Conservation (phyloP, 2,113 vertebrate species). For the Panthera leo region DNA sequence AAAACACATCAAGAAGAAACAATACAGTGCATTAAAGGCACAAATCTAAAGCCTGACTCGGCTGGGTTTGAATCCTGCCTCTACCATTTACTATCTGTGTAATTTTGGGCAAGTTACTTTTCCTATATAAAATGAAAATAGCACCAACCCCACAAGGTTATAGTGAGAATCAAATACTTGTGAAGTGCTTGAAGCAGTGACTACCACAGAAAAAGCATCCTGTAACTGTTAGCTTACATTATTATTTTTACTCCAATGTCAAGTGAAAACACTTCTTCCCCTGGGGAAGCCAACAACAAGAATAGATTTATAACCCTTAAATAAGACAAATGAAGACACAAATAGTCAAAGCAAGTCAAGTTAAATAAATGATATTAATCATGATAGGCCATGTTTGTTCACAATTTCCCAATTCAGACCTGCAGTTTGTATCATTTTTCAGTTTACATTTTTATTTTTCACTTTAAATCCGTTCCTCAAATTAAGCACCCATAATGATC, state of each 20-base stretch:
- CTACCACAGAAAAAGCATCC: not conserved
- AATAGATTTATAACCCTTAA: not conserved
- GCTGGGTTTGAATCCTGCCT: not conserved
- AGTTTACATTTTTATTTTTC: constrained; percentile 38
- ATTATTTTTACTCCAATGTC: not conserved
- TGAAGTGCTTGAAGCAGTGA: not conserved
- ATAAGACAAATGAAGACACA: not conserved
- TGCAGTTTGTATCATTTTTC: constrained; percentile 1
- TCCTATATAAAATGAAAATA: not conserved
- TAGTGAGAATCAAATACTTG: not conserved
- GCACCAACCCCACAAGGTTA: not conserved
- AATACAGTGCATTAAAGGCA: not conserved
- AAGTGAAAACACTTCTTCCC: constrained; percentile 2
- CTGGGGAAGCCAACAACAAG: not conserved
- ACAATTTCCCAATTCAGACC: not conserved
- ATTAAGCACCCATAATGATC: not conserved
- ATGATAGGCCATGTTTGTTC: not conserved
- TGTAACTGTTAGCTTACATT: not conserved
- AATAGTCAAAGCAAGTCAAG: constrained; percentile 11
- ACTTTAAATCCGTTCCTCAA: constrained; percentile 9
- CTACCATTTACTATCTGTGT: not conserved
- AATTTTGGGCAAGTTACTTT: not conserved
- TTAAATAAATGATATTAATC: not conserved
- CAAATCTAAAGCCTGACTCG: constrained; percentile 20
- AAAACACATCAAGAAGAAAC: not conserved